These are phyloP conservation scores for Meiosimyza platycephala DNA, from an alignment of 2,888 invertebrate species.

Conservation along the genomic window DNA sequence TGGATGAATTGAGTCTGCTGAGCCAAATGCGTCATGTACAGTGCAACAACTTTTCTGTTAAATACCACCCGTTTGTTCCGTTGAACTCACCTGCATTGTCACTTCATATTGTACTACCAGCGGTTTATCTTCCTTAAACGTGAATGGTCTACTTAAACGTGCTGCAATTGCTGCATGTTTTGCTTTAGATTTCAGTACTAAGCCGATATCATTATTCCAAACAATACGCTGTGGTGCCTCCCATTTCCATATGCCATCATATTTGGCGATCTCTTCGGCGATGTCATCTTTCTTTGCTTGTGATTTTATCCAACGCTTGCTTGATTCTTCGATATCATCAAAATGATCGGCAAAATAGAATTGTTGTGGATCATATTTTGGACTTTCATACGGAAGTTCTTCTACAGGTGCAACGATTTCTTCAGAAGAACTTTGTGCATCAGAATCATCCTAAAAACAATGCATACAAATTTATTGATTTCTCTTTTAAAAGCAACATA, in stretches of 20 bases:
- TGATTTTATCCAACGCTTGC: slow-evolving; percentile 86
- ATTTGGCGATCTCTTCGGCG: slow-evolving; percentile 92
- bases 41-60: too few relatives aligned
- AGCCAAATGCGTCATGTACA: slow-evolving; percentile 12
- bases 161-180: slow-evolving; percentile 95
- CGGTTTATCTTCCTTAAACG: slow-evolving; percentile 81
- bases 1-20: neutral
- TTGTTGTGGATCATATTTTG: slow-evolving; percentile 72
- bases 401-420: slow-evolving; percentile 43
- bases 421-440: slow-evolving; percentile 38
- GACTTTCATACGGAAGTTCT: slow-evolving; percentile 74
- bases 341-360: slow-evolving; percentile 88
- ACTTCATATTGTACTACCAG: slow-evolving; percentile 94
- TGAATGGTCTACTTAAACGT: slow-evolving; percentile 80
- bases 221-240: slow-evolving; percentile 82
- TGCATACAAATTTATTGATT: neutral
- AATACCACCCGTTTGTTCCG: neutral
- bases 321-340: slow-evolving; percentile 79
- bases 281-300: slow-evolving; percentile 90
- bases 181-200: slow-evolving; percentile 93
- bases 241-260: slow-evolving; percentile 83
- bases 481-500: too few relatives aligned
- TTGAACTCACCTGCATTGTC: slow-evolving; percentile 75
- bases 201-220: slow-evolving; percentile 85
- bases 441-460: slow-evolving; percentile 49